Evolutionary conservation across 2,797 vertebrate genomes (phyloP), one percentile per base, ranked within the genome.

Genomic region (Stomatorhinus walkeri): DNA sequence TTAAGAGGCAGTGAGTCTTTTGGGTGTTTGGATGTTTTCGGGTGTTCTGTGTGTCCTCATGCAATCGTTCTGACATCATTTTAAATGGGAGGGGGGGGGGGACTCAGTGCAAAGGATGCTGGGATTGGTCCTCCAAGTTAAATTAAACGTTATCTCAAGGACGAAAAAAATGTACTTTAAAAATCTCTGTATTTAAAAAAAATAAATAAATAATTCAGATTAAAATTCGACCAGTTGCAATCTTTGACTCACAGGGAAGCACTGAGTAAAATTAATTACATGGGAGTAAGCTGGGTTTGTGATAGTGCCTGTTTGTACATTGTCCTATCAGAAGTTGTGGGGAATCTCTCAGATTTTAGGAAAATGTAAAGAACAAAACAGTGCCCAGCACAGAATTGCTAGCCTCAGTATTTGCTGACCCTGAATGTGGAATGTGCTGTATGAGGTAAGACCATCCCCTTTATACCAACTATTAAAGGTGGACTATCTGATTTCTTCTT

Each of bases 211-310:
- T 28, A 84, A 24, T 51, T 24, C 83, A 14, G 28, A 52, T 85
- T 85, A 12, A 48, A 48, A 49, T 85, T 85, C 22, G 4, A 46
- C 83, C 48, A 48, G 43, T 16, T 14, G 43, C 83, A 85, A 51
- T 49, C n/a, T 85, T 85, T 49, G 83, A 85, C 83, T 85, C 83
- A 85, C 22, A 49, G n/a, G n/a, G 43, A 24, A 24, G 48, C 43
- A 28, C 22, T 85, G 43, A 81, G 83, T 85, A 85, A 52, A 85
- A 85, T 51, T 85, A 85, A 81, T 81, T 81, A 46, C 43, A 22
- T 46, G 76, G 76, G 16, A 46, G 16, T 81, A 46, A 81, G 83
- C 83, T 51, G 43, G 24, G 24, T 51, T 85, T 51, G n/a, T 51
- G 83, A 85, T 49, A 85, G 81, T 46, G 79, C 79, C 40, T 49